Evolutionary conservation across 2,888 invertebrate species (phyloP).

Genomic region (Drymonia ruficornis): DNA sequence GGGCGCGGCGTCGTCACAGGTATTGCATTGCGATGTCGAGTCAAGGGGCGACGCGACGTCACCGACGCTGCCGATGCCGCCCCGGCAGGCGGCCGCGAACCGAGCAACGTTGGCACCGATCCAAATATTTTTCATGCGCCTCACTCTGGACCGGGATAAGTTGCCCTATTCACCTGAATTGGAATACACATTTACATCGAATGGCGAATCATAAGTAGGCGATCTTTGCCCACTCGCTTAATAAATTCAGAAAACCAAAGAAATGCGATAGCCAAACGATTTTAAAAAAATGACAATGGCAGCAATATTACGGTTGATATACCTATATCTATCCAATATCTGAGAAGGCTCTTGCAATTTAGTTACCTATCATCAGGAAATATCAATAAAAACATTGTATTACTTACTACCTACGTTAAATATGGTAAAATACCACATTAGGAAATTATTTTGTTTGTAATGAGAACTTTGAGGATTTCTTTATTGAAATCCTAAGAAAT

Average conservation of each 20-base stretch:
- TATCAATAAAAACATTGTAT: background rate
- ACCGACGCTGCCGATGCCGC: constrained; percentile 37
- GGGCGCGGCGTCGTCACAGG: constrained; percentile 28
- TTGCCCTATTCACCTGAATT: constrained; percentile 79
- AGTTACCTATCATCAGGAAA: too few relatives aligned
- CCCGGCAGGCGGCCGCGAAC: constrained; percentile 50
- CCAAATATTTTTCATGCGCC: constrained; percentile 79
- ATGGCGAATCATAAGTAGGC: constrained; percentile 26
- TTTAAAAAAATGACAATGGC: too few relatives aligned
- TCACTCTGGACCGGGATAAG: constrained; percentile 70
- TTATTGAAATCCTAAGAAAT: too few relatives aligned
- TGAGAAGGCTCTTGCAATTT: too few relatives aligned
- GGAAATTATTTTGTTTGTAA: too few relatives aligned
- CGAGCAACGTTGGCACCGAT: constrained; percentile 67
- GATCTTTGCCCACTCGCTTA: constrained; percentile 20
- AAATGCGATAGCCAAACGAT: too few relatives aligned
- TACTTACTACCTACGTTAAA: too few relatives aligned
- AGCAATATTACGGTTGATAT: too few relatives aligned
- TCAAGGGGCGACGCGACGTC: constrained; percentile 53
- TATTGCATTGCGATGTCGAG: constrained; percentile 69
- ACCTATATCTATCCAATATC: too few relatives aligned
- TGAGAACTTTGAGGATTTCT: too few relatives aligned
- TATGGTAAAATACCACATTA: too few relatives aligned
- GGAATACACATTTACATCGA: constrained; percentile 55
- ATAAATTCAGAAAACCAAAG: constrained; percentile 15